Percentiles rank a stretch among this genome's conserved stretches.
Evolutionary conservation across 1,140 invertebrate genomes (phyloP).

Genomic region (Mycetomoellerius zeteki): DNA sequence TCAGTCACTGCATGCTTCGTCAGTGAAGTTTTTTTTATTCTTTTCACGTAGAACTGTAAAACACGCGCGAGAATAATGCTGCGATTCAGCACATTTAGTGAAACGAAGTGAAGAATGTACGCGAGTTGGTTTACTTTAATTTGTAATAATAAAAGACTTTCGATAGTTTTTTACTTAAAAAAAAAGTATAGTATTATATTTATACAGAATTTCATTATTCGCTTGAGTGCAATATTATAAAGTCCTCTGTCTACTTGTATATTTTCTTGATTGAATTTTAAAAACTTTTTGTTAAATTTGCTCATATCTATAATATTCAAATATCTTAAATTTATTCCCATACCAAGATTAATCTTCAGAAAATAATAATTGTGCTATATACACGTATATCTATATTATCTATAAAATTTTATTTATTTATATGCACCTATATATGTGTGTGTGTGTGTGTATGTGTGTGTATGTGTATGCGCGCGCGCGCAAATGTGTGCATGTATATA

Average conservation of each 20-base stretch:
- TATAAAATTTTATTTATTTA: not conserved
- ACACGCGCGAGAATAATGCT: slow-evolving; percentile 37
- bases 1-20: slow-evolving; percentile 80
- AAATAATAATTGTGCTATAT: not conserved
- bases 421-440: not conserved
- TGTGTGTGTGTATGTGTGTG: too few species aligned
- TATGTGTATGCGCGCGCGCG: too few species aligned
- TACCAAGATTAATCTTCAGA: not conserved
- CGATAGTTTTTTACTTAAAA: not conserved
- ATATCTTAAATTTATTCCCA: not conserved
- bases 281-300: not conserved
- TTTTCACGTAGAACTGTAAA: slow-evolving; percentile 12
- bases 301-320: not conserved
- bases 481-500: not conserved
- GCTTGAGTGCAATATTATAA: not conserved
- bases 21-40: slow-evolving; percentile 40
- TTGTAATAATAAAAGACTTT: slow-evolving; percentile 3
- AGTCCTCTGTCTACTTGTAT: not conserved
- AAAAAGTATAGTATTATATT: not conserved
- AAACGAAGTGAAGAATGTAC: slow-evolving; percentile 42
- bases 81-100: slow-evolving; percentile 53
- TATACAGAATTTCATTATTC: slow-evolving; percentile 8
- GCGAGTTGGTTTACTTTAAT: slow-evolving; percentile 15
- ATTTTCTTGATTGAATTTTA: not conserved
- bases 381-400: not conserved